phyloP scores from a whole-genome alignment of 1,140 invertebrate species.

The Caligus rogercresseyi region DNA sequence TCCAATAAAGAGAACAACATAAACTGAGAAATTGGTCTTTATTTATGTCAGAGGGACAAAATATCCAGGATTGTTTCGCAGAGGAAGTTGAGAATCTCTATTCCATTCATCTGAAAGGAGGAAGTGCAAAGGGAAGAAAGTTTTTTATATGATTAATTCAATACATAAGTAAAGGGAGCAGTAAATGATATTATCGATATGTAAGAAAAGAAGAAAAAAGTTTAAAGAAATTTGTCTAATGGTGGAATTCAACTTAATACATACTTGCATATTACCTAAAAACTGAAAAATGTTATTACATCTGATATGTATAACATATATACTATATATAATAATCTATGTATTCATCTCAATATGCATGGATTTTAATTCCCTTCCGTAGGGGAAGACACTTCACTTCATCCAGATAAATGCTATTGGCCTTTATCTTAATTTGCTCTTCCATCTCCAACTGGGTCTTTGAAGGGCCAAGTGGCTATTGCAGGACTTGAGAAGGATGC shows the following conservation, averaged over 20 bases:
- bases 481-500: not conserved
- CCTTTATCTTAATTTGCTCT: slow-evolving; percentile 16
- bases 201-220: too few species aligned
- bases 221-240: too few species aligned
- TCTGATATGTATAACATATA: not conserved
- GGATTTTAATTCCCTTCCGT: slow-evolving; percentile 5
- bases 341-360: slow-evolving; percentile 1
- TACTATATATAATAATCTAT: not conserved
- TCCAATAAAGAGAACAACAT: not conserved
- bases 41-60: not conserved
- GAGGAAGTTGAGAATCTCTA: not conserved
- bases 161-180: too few species aligned
- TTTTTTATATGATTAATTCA: not conserved
- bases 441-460: slow-evolving; percentile 12
- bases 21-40: not conserved
- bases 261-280: too few species aligned
- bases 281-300: not conserved
- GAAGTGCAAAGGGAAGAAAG: too few species aligned
- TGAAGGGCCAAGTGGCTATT: slow-evolving; percentile 10
- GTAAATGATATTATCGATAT: not conserved
- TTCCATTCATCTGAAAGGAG: not conserved
- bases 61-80: not conserved
- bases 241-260: too few species aligned
- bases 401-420: slow-evolving; percentile 17
- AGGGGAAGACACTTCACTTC: slow-evolving; percentile 18